Conservation (phyloP, 2,888 invertebrate genomes). For the Gortyna flavago region DNA sequence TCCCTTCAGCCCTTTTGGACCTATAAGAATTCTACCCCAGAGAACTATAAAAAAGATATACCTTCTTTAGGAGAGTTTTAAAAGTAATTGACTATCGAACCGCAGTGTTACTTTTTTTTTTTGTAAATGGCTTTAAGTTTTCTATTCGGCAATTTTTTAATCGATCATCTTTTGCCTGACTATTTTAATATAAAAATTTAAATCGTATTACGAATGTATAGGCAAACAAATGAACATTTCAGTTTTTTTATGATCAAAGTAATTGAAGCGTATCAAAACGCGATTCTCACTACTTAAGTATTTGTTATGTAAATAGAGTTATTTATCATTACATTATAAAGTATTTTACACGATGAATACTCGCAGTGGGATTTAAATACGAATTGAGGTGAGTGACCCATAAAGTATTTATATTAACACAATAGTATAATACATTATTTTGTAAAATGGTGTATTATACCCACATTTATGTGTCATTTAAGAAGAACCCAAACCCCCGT, state of each 20-base stretch:
- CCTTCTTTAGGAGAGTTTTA: conserved; percentile 73
- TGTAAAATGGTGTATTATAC: not conserved
- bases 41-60: conserved; percentile 71
- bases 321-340: not conserved
- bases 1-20: conserved; percentile 67
- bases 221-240: not conserved
- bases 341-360: not conserved
- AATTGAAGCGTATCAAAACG: not conserved
- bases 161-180: not conserved
- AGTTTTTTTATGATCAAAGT: not conserved
- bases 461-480: not conserved
- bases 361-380: conserved; percentile 8
- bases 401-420: not conserved
- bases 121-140: not conserved
- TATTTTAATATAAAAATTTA: not conserved
- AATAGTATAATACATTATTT: not conserved
- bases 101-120: conserved; percentile 15
- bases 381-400: not conserved
- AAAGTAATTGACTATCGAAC: conserved; percentile 79
- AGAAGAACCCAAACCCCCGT: too few relatives aligned
- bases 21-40: conserved; percentile 69
- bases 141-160: not conserved
- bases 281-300: not conserved
- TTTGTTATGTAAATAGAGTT: conserved; percentile 25
- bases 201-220: not conserved